These are phyloP conservation scores for Chelonus insularis DNA, from an alignment of 1,140 invertebrate species.

Conservation along the genomic window DNA sequence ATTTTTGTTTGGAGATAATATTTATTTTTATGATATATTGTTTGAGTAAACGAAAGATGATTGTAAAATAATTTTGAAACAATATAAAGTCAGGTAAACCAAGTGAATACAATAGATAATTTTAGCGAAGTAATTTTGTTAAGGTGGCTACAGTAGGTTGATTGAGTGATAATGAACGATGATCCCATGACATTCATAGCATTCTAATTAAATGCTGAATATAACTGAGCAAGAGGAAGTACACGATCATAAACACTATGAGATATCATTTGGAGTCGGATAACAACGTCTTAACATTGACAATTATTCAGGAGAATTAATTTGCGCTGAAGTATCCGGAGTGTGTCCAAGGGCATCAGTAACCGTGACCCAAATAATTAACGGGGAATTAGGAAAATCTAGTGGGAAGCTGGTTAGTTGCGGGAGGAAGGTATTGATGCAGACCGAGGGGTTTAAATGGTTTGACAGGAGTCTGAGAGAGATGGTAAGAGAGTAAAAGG, in stretches of 20 bases:
- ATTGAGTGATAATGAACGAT: no score
- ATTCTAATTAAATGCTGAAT: no score
- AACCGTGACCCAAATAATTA: conserved; percentile 49
- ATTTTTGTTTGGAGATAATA: not conserved
- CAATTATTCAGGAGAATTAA: not conserved
- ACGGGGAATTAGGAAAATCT: conserved; percentile 51
- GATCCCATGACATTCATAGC: no score
- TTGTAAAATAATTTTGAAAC: not conserved
- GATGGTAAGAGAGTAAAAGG: not conserved
- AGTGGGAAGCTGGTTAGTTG: conserved; percentile 18
- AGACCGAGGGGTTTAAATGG: conserved; percentile 29
- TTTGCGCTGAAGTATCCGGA: not conserved
- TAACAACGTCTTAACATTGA: not conserved
- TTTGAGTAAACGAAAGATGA: not conserved
- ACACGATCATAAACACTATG: no score
- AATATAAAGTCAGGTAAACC: no score
- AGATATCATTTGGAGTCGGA: not conserved
- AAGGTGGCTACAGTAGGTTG: no score
- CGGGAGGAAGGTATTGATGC: conserved; percentile 41
- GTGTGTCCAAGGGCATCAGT: conserved; percentile 26
- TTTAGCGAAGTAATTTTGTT: no score
- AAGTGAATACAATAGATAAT: no score
- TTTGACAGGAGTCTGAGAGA: not conserved
- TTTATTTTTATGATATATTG: not conserved
- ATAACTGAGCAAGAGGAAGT: no score